Evolutionary conservation across 2,888 invertebrate species (phyloP).

Genomic region (Hipparchia sbordonii): DNA sequence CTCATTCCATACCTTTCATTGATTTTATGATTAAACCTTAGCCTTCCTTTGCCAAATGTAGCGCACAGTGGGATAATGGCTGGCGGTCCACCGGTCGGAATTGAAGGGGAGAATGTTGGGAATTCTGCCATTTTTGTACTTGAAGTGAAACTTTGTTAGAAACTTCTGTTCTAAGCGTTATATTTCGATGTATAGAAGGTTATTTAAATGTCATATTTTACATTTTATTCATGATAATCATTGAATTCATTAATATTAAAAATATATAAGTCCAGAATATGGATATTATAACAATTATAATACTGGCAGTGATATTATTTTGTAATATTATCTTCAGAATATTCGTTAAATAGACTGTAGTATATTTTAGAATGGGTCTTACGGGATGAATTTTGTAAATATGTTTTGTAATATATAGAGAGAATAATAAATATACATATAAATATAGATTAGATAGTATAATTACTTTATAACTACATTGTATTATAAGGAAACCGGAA

Average conservation of each 20-base stretch:
- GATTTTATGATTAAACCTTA: conserved; percentile 36
- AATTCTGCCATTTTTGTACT: not conserved
- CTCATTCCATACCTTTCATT: conserved; percentile 42
- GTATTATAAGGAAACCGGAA: conserved; percentile 79
- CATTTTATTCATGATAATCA: too few species aligned
- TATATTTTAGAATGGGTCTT: conserved; percentile 67
- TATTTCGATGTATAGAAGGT: too few species aligned
- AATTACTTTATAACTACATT: conserved; percentile 80
- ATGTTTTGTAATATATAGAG: conserved; percentile 80
- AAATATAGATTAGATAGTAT: conserved; percentile 76
- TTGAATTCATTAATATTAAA: not conserved
- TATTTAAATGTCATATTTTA: too few species aligned
- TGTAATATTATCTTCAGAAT: not conserved
- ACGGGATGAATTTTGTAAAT: conserved; percentile 78
- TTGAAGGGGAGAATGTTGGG: conserved; percentile 22
- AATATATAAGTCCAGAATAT: not conserved
- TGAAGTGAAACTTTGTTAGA: too few species aligned
- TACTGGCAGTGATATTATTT: conserved; percentile 5
- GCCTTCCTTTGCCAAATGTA: conserved; percentile 50
- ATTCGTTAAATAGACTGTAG: conserved; percentile 46
- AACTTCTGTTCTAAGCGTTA: too few species aligned
- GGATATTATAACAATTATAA: not conserved
- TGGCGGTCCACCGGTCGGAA: conserved; percentile 40
- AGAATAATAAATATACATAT: conserved; percentile 72
- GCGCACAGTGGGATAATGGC: conserved; percentile 57